These are phyloP conservation scores for Onthophagus taurus DNA, from an alignment of 1,140 invertebrate species.

Conservation along the genomic window DNA sequence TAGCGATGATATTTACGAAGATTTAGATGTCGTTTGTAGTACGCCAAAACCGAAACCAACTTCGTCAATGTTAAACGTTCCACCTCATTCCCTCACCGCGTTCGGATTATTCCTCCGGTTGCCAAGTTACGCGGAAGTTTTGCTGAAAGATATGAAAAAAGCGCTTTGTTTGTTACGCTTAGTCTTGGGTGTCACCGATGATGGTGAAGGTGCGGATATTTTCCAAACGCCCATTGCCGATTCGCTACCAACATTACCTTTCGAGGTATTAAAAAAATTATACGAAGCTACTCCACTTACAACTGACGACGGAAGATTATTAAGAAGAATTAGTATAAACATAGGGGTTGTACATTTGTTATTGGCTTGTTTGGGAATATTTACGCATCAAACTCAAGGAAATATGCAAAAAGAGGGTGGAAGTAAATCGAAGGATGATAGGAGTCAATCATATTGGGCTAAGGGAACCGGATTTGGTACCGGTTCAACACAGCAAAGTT, in stretches of 20 bases:
- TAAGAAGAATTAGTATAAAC: conserved; percentile 71
- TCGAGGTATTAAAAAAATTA: conserved; percentile 72
- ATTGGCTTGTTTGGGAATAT: conserved; percentile 76
- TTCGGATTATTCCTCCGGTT: conserved; percentile 80
- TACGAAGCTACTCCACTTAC: conserved; percentile 67
- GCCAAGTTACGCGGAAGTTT: conserved; percentile 80
- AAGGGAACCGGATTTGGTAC: conserved; percentile 93
- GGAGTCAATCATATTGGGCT: conserved; percentile 87
- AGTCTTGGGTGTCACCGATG: conserved; percentile 80
- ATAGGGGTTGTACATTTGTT: conserved; percentile 75
- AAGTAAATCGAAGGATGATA: conserved; percentile 50
- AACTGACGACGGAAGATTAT: conserved; percentile 69
- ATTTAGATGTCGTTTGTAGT: conserved; percentile 36
- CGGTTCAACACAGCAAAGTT: conserved; percentile 87
- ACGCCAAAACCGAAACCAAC: conserved; percentile 35
- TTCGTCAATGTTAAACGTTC: conserved; percentile 48
- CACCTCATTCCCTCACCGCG: conserved; percentile 80
- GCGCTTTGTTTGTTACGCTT: conserved; percentile 78
- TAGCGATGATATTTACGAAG: conserved; percentile 64
- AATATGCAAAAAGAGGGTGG: conserved; percentile 21
- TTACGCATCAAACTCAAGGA: conserved; percentile 66
- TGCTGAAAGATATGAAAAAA: conserved; percentile 71
- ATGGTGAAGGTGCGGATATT: conserved; percentile 80
- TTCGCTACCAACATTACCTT: conserved; percentile 76
- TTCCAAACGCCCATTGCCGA: conserved; percentile 63